Percentiles rank a stretch among this genome's conserved stretches.
These are phyloP conservation scores for Tyrophagus putrescentiae DNA, from an alignment of 1,140 invertebrate genomes.

Conservation along the genomic window DNA sequence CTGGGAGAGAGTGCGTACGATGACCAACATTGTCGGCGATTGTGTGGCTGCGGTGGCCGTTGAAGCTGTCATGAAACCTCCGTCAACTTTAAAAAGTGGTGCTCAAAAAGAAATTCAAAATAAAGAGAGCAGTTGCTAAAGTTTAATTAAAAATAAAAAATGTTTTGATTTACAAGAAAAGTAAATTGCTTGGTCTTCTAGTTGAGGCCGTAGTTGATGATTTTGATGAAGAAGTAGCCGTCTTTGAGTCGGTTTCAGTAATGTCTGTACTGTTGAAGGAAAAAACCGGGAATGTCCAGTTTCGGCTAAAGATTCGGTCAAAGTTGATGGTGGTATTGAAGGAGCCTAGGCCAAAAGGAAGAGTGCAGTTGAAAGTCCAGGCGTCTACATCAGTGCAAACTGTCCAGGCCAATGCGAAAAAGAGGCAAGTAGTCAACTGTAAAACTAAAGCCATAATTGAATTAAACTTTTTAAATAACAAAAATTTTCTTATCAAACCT, in stretches of 20 bases:
- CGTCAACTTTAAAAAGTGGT: too few species aligned
- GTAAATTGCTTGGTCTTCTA: neutral
- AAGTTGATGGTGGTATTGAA: neutral
- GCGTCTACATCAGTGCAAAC: neutral
- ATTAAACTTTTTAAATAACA: neutral
- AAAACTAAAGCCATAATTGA: neutral
- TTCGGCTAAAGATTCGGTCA: neutral
- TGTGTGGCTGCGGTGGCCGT: constrained; percentile 71
- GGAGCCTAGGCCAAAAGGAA: neutral
- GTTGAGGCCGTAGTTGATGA: neutral
- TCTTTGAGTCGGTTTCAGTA: too few species aligned
- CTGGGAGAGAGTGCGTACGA: constrained; percentile 60
- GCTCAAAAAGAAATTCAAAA: constrained; percentile 44
- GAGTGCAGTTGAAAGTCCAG: neutral
- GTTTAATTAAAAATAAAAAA: neutral
- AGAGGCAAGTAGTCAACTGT: neutral
- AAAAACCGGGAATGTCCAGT: neutral
- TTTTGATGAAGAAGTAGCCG: neutral
- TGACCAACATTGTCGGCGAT: constrained; percentile 73
- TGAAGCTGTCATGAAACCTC: too few species aligned
- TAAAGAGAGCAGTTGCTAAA: neutral
- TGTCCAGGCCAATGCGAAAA: neutral
- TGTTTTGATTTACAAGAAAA: neutral
- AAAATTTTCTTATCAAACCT: too few species aligned
- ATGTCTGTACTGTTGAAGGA: too few species aligned